Evolutionary conservation across 2,888 invertebrate genomes (phyloP), one percentile per base, ranked within the genome.

Genomic region (Odontothrips loti): DNA sequence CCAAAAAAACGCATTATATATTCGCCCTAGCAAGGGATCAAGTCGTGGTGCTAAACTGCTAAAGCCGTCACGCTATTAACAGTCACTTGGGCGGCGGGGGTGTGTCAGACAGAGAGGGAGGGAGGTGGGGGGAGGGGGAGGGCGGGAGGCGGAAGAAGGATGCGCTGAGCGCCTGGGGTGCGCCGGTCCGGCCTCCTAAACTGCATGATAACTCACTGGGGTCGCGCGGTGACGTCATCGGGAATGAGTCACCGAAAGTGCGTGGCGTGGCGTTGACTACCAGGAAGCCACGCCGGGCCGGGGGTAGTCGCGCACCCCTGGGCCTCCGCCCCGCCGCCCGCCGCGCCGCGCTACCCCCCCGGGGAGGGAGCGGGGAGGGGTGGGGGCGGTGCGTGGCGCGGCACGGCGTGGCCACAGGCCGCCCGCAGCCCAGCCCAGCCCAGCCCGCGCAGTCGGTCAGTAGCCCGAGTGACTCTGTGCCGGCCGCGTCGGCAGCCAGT

Each of bases 161-260:
- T 43, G 34, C 34, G 34, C 34, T 43, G 3, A 43, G 34, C n/a
- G n/a, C 34, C 34, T 43, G 58, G 58, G 20, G n/a, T n/a, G 58
- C 58, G 58, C 17, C 51, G 12, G 51, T 17, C 51, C 9, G 51
- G 15, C 15, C 51, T 51, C 51, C 58, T 17, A 58, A 23, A 75
- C 23, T 75, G 27, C 68, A 75, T 75, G 27, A 75, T 75, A 75
- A 75, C 68, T 75, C 27, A 75, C 68, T 6, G 34, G 34, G 34
- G 34, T 75, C 68, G 20, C 58, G 68, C 34, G 68, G 68, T 75
- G 68, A 75, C 68, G 68, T 75, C 68, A 75, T 27, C 68, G 68
- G 12, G 68, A 75, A 12, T 75, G 68, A 75, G 68, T 75, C 68
- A 75, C 68, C 68, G 23, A 43, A 43, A 43, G 34, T 43, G 34